Base-by-base conservation (phyloP, 2,113 vertebrate species). In the Heteronetta atricapilla region DNA sequence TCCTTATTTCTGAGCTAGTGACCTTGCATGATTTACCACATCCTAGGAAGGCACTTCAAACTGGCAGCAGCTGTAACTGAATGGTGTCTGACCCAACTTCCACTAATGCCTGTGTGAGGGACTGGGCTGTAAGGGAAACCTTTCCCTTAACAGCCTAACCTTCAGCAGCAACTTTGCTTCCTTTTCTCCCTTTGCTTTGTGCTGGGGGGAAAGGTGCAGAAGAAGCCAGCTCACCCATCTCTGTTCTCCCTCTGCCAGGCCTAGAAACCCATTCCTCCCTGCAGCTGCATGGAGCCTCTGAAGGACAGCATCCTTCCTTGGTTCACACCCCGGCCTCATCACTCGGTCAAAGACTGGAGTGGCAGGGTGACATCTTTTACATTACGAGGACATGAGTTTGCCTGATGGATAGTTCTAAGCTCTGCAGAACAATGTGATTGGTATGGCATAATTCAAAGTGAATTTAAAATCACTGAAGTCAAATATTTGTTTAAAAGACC, bases 31-130 rank as follows among this genome's bases (percentile, higher is more conserved):
- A 83, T 79, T 62, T 86, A 48, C 46, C 25, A n/a, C 11, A 8
- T 67, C 14, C 63, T 59, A 78, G 58, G 58, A 89, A 75, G 46
- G 25, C 19, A 55, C 58, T 91, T 94, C 64, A 91, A 59, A 70
- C 44, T 48, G 31, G 7, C 72, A 82, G 59, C 40, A 86, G 28
- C 56, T 70, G 18, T 44, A 66, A 40, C 56, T 44, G 52, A 34
- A 25, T 16, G 72, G 11, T 83, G 17, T 31, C 21, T 81, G 52
- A 50, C 33, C 79, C 59, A 14, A 4, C 22, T 70, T 83, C 46
- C 6, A 17, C 33, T 52, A 38, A 6, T 50, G 23, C 34, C 28
- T 88, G 66, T 81, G 36, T 70, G 69, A 86, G 40, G n/a, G 40
- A 46, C 68, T 59, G 25, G 56, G 31, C 40, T 44, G 68, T 34